Evolutionary conservation across 2,888 invertebrate genomes (phyloP).

Genomic region (Sesia apiformis): DNA sequence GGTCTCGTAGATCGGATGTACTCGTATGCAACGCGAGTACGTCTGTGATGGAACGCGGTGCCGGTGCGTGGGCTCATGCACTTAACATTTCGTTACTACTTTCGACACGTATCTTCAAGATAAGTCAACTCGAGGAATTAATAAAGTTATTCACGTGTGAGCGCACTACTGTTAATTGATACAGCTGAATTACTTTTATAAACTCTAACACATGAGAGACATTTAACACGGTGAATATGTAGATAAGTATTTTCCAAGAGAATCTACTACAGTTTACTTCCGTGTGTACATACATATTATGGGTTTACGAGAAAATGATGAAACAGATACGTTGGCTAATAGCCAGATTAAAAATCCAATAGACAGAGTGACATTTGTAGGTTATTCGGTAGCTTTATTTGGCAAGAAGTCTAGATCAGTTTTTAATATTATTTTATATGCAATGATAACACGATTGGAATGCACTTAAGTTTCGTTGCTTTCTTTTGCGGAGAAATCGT

Average conservation of each 20-base stretch:
- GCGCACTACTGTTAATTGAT: slow-evolving; percentile 16
- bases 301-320: not conserved
- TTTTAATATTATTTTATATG: not conserved
- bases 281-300: not conserved
- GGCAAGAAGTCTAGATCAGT: not conserved
- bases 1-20: slow-evolving; percentile 13
- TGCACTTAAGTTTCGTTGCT: slow-evolving; percentile 8
- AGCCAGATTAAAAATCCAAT: slow-evolving; percentile 5
- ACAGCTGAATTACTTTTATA: not conserved
- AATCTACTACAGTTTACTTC: not conserved
- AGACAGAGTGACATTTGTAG: not conserved
- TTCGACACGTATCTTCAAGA: slow-evolving; percentile 45
- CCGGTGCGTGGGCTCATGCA: slow-evolving; percentile 43
- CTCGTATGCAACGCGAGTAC: slow-evolving; percentile 3
- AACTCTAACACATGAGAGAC: not conserved
- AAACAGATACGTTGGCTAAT: slow-evolving; percentile 4
- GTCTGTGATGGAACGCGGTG: slow-evolving; percentile 6
- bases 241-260: not conserved
- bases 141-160: slow-evolving; percentile 42
- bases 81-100: slow-evolving; percentile 52
- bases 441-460: not conserved
- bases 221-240: not conserved
- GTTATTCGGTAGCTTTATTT: not conserved
- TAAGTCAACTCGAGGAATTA: slow-evolving; percentile 33
- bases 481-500: slow-evolving; percentile 25